phyloP scores from a whole-genome alignment of 2,888 invertebrate genomes.

The Mesorhabditis sp. region DNA sequence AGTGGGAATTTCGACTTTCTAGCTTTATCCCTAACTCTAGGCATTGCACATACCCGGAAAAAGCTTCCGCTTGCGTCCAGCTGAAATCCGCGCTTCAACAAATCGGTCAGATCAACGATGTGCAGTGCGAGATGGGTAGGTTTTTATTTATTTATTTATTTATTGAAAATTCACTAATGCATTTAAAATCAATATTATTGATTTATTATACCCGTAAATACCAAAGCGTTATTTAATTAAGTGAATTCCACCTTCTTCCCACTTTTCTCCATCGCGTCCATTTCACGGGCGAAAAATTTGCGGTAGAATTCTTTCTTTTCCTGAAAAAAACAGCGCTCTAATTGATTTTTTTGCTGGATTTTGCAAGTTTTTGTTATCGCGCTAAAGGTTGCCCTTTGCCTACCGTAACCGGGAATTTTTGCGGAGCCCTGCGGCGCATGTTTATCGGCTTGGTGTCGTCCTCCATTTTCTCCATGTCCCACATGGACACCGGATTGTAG shows the following conservation, averaged over 20 bases:
- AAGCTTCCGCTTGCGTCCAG: slow-evolving; percentile 44
- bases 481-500: slow-evolving; percentile 48
- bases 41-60: slow-evolving; percentile 30
- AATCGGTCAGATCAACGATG: slow-evolving; percentile 30
- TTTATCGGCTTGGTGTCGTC: slow-evolving; percentile 15
- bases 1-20: not conserved
- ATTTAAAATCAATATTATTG: too few relatives aligned
- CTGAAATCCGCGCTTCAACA: slow-evolving; percentile 42
- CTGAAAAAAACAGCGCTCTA: slow-evolving; percentile 5
- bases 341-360: too few relatives aligned
- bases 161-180: too few relatives aligned
- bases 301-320: slow-evolving; percentile 27
- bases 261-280: not conserved
- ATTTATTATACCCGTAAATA: too few relatives aligned
- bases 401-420: not conserved
- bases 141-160: not conserved
- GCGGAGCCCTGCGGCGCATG: not conserved
- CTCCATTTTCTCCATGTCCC: slow-evolving; percentile 34
- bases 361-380: not conserved
- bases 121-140: slow-evolving; percentile 28
- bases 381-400: not conserved
- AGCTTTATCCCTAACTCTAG: not conserved
- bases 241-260: not conserved
- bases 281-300: slow-evolving; percentile 26
- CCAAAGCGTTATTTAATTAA: not conserved